These are phyloP conservation scores for Arctocebus calabarensis DNA, from an alignment of 2,797 vertebrate species.

Conservation along the genomic window DNA sequence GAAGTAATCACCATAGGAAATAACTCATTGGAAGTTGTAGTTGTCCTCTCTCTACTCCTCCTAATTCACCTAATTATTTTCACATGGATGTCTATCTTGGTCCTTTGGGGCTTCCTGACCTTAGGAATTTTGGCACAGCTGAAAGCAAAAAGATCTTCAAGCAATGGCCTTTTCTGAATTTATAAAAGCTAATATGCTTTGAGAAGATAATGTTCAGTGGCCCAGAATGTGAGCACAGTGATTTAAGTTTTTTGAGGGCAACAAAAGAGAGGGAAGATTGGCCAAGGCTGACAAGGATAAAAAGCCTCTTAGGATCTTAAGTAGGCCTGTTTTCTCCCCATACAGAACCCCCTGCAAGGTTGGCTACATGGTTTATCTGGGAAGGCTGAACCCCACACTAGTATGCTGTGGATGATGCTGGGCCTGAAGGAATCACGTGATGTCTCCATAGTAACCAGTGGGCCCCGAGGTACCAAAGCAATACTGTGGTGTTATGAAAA, in stretches of 20 bases:
- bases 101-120: neutral
- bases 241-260: neutral
- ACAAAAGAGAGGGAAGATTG: neutral
- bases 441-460: neutral
- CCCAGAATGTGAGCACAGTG: neutral
- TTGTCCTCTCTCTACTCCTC: neutral
- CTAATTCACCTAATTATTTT: neutral
- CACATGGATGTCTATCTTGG: neutral
- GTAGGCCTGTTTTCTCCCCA: neutral
- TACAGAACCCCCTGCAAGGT: neutral
- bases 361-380: neutral
- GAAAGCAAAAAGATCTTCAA: constrained; percentile 20
- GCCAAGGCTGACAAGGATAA: neutral
- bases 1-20: neutral
- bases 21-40: neutral
- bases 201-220: neutral
- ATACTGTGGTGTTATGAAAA: neutral
- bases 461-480: neutral
- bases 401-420: neutral
- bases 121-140: neutral
- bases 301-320: neutral
- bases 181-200: neutral
- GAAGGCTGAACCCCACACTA: neutral
- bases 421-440: neutral
- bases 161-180: neutral